A percentile compares a stretch with the other conserved stretches of the same genome.
Conservation (phyloP, 2,113 vertebrate genomes). For the Mirounga angustirostris region DNA sequence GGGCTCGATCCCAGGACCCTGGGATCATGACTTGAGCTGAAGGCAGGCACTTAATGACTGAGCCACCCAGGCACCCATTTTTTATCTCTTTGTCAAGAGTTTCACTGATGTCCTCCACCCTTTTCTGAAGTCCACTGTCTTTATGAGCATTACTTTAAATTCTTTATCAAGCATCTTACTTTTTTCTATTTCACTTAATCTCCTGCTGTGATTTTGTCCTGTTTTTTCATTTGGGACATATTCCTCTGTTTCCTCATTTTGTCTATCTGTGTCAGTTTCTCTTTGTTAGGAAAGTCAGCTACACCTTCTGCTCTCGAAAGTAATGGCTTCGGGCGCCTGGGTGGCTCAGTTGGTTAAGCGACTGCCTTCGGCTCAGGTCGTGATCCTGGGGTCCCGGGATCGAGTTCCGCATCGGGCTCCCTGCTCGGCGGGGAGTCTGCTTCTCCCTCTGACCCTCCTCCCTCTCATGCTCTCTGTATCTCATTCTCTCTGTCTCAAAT, state of each 20-base stretch:
- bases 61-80: background rate
- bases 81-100: background rate
- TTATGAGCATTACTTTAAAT: background rate
- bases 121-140: background rate
- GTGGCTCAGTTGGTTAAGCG: too few relatives aligned
- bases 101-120: background rate
- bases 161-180: background rate
- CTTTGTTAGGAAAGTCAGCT: background rate
- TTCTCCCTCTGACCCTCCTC: too few relatives aligned
- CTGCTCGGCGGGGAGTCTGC: too few relatives aligned
- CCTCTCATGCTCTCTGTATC: too few relatives aligned
- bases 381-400: too few relatives aligned
- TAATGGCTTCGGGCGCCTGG: too few relatives aligned
- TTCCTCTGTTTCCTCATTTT: background rate
- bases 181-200: background rate
- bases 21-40: too few relatives aligned
- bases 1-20: too few relatives aligned
- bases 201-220: background rate
- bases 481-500: too few relatives aligned
- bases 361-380: too few relatives aligned
- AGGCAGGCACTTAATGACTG: too few relatives aligned
- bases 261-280: background rate
- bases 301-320: background rate
- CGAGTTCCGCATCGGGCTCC: too few relatives aligned
- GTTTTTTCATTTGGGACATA: background rate